Percentiles rank a stretch among this genome's conserved stretches.
Conservation (phyloP, 2,888 invertebrate species). For the Prosapia bicincta region DNA sequence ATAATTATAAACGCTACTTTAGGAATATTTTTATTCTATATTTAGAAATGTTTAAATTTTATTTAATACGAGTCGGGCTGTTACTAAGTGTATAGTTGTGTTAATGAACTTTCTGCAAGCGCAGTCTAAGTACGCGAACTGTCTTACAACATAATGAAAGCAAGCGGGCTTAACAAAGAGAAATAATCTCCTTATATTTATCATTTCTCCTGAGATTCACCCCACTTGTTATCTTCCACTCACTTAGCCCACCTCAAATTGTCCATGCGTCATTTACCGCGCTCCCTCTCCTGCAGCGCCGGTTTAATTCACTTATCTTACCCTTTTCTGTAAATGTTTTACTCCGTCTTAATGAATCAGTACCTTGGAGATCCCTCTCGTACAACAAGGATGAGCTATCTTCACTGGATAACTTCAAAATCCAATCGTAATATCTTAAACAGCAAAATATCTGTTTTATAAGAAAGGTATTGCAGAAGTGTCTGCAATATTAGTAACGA, state of each 20-base stretch:
- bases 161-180: background rate
- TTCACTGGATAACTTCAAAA: no score
- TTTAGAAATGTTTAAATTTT: no score
- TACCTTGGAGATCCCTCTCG: background rate
- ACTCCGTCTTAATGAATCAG: background rate
- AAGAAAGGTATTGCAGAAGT: no score
- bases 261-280: background rate
- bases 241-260: slow-evolving; percentile 2
- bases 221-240: background rate
- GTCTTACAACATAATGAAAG: background rate
- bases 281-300: background rate
- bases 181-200: background rate
- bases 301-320: background rate
- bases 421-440: no score
- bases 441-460: no score
- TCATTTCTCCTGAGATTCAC: background rate
- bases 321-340: background rate
- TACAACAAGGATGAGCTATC: background rate
- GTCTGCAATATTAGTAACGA: no score
- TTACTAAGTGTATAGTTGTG: no score
- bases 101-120: background rate
- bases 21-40: no score
- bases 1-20: no score
- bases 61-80: no score
- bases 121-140: background rate